Percentiles rank a stretch among this genome's conserved stretches.
These are phyloP conservation scores for Eriocheir sinensis DNA, from an alignment of 1,140 invertebrate genomes.

Conservation along the genomic window DNA sequence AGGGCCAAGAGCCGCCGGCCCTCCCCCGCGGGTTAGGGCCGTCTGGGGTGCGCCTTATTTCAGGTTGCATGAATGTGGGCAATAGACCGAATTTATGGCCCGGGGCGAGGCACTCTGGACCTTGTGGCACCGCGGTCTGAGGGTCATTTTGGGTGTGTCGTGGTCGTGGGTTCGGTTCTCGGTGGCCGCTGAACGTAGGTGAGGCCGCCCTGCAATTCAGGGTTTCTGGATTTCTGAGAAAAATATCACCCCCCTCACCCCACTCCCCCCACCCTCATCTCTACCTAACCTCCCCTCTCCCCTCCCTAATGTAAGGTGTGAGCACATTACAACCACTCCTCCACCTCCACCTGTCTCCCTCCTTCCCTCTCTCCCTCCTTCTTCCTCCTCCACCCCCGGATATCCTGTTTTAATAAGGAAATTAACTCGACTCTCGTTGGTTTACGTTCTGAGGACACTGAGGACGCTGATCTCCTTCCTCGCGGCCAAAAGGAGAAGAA, in stretches of 20 bases:
- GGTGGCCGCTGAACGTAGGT: slow-evolving; percentile 74
- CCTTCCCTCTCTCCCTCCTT: neutral
- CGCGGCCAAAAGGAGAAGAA: neutral
- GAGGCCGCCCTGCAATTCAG: slow-evolving; percentile 74
- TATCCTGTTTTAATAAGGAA: slow-evolving; percentile 47
- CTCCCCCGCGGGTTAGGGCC: slow-evolving; percentile 43
- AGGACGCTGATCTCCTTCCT: neutral
- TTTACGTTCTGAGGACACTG: neutral
- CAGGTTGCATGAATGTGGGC: slow-evolving; percentile 77
- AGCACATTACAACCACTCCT: neutral
- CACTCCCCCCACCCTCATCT: neutral
- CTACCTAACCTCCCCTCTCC: neutral
- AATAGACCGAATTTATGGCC: slow-evolving; percentile 63
- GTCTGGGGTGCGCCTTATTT: slow-evolving; percentile 69
- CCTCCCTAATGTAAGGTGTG: neutral
- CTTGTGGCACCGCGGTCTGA: slow-evolving; percentile 1
- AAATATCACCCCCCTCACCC: neutral
- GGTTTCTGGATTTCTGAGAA: slow-evolving; percentile 73
- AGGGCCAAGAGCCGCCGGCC: neutral
- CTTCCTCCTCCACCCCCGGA: neutral
- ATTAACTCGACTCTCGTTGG: slow-evolving; percentile 55
- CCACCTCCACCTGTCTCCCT: neutral
- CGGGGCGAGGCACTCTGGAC: slow-evolving; percentile 48
- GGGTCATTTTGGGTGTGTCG: slow-evolving; percentile 32
- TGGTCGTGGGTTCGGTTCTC: slow-evolving; percentile 35